Evolutionary conservation across 2,888 invertebrate genomes (phyloP), one percentile per base, ranked within the genome.

Genomic region (Xylocampa areola): DNA sequence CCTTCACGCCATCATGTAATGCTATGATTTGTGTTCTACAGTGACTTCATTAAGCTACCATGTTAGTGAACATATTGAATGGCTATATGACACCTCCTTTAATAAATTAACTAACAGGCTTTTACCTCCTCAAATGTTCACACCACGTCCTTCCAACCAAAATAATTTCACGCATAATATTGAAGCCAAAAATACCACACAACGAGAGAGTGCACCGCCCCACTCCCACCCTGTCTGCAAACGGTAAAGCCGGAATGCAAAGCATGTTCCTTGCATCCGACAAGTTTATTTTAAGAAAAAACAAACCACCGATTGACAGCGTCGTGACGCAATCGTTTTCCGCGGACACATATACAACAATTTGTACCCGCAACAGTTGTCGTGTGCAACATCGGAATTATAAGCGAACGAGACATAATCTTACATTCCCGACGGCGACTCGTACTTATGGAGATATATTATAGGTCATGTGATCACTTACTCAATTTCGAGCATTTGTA

Each of bases 231-330:
- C n/a, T 40, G 37, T 27, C 23, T 19, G 33, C 43, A 21, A 49
- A 44, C 55, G 50, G 55, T 57, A 48, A 49, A 49, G 27, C 39
- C 37, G 21, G 41, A 64, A 58, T 69, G 58, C 52, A 50, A 69
- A 52, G 32, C 70, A 58, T 49, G 64, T 39, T 35, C 48, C 29
- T 45, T 43, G 45, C 60, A 45, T 49, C 54, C 54, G 44, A 70
- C 59, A 59, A 53, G 51, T 54, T 50, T 70, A 59, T 64, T 54
- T 54, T 49, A 51, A 45, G 45, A 65, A 54, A 57, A 69, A 53
- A 69, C 43, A 53, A 17, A n/a, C n/a, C n/a, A n/a, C n/a, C 43
- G 17, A 47, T 50, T 36, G 49, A 45, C 51, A 59, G 32, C n/a
- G 6, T 29, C 50, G 50, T 68, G 66, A 65, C 59, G 71, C 41